Conservation (phyloP, 2,888 invertebrate species). For the Caenorhabditis sp. region DNA sequence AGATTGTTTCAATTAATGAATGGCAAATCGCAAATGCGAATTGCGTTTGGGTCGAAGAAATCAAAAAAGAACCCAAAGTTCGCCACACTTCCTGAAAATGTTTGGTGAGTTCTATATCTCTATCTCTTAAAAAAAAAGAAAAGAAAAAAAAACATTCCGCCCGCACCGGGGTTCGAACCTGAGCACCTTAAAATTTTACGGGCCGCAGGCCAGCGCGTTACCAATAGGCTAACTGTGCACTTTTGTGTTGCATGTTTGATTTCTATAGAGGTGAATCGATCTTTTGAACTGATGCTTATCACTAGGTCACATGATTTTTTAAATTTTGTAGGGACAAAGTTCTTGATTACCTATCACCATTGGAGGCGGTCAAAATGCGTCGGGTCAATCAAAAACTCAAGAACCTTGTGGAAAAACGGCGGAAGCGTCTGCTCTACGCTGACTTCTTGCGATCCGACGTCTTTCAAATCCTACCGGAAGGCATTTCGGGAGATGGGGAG, state of each 20-base stretch:
- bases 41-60: slow-evolving; percentile 27
- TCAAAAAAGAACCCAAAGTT: slow-evolving; percentile 30
- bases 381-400: slow-evolving; percentile 42
- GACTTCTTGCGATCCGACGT: slow-evolving; percentile 48
- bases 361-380: slow-evolving; percentile 44
- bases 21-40: slow-evolving; percentile 2
- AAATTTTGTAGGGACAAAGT: slow-evolving; percentile 39
- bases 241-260: too few species aligned
- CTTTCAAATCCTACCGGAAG: slow-evolving; percentile 34
- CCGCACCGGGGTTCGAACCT: too few species aligned
- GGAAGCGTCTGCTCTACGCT: slow-evolving; percentile 36
- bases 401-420: slow-evolving; percentile 35
- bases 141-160: too few species aligned
- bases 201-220: too few species aligned
- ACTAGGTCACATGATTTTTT: neutral
- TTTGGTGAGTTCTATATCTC: slow-evolving; percentile 20
- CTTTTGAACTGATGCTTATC: neutral
- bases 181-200: too few species aligned
- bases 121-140: neutral
- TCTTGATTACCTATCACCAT: slow-evolving; percentile 44
- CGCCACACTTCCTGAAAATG: slow-evolving; percentile 31
- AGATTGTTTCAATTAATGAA: slow-evolving; percentile 35
- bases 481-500: slow-evolving; percentile 33
- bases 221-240: too few species aligned
- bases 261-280: neutral